Conservation (phyloP, 2,888 invertebrate species). For the Deilephila porcellus region DNA sequence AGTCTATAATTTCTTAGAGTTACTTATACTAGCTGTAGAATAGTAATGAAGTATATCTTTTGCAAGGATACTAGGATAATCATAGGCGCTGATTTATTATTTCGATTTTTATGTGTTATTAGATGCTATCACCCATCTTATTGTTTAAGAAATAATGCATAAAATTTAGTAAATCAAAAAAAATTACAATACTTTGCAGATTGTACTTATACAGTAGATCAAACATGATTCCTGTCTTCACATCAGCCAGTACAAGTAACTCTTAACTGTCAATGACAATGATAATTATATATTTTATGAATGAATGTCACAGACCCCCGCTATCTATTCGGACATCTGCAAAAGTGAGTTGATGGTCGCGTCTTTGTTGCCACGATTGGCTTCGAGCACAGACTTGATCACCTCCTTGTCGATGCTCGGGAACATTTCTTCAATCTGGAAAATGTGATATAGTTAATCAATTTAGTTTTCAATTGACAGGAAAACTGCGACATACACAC, state of each 20-base stretch:
- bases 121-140: too few relatives aligned
- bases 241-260: too few relatives aligned
- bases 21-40: not conserved
- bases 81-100: too few relatives aligned
- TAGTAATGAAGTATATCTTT: too few relatives aligned
- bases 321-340: constrained; percentile 90
- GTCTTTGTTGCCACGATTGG: constrained; percentile 95
- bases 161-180: too few relatives aligned
- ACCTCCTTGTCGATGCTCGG: constrained; percentile 97
- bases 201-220: too few relatives aligned
- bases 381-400: constrained; percentile 95
- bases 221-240: too few relatives aligned
- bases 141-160: too few relatives aligned
- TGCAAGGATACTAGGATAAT: too few relatives aligned
- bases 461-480: not conserved
- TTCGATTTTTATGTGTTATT: too few relatives aligned
- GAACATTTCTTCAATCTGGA: constrained; percentile 97
- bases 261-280: not conserved
- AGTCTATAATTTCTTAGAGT: not conserved
- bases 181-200: too few relatives aligned
- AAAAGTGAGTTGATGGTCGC: constrained; percentile 95
- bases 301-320: not conserved
- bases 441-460: constrained; percentile 20
- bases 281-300: not conserved
- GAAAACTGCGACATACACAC: not conserved